These are phyloP conservation scores for Bubo bubo DNA, from an alignment of 2,113 vertebrate species.

Conservation along the genomic window DNA sequence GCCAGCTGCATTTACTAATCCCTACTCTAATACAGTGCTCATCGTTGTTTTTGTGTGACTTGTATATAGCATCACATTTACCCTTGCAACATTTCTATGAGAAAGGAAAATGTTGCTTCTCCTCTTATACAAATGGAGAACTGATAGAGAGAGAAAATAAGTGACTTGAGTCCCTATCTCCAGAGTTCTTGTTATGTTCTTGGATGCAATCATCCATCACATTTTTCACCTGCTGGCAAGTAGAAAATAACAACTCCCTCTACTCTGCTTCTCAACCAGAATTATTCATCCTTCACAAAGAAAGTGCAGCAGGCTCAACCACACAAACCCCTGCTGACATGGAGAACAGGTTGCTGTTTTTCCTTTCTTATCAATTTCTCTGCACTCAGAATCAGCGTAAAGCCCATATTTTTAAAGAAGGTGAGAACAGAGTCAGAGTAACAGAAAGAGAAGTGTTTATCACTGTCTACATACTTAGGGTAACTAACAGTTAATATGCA, in stretches of 20 bases:
- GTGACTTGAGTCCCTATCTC: background rate
- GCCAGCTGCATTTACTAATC: background rate
- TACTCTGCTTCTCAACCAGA: constrained; percentile 2
- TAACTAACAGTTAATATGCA: background rate
- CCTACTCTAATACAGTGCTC: background rate
- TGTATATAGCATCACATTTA: background rate
- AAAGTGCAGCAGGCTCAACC: background rate
- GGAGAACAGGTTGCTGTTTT: background rate
- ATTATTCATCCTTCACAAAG: constrained; percentile 27
- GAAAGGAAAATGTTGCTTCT: background rate
- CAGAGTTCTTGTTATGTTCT: constrained; percentile 24
- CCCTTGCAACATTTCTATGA: background rate
- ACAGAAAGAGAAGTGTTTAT: background rate
- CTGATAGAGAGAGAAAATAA: background rate
- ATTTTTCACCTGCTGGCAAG: constrained; percentile 19
- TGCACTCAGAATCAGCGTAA: background rate
- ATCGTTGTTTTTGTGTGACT: background rate
- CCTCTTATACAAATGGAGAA: background rate
- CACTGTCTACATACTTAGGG: background rate
- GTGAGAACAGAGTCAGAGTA: background rate
- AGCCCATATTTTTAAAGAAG: background rate
- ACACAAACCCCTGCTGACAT: background rate
- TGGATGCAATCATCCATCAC: background rate
- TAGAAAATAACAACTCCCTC: constrained; percentile 33
- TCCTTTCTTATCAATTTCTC: background rate